Evolutionary conservation across 2,888 invertebrate genomes (phyloP).

Genomic region (Erannis defoliaria): DNA sequence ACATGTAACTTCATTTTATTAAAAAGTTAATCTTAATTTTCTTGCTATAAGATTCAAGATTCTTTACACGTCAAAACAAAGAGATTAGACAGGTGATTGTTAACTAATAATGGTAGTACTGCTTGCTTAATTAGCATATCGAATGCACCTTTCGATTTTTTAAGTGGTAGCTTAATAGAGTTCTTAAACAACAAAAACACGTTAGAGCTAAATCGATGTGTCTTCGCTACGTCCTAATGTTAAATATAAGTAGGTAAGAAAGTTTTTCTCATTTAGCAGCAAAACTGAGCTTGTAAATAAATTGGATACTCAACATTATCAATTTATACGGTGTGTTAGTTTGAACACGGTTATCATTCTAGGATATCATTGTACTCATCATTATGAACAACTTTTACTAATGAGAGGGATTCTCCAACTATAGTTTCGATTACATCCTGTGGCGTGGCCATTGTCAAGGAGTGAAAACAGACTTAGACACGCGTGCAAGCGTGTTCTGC

Average conservation of each 20-base stretch:
- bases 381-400: no score
- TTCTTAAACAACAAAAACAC: constrained; percentile 33
- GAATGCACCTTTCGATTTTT: constrained; percentile 55
- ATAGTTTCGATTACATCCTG: no score
- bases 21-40: constrained; percentile 49
- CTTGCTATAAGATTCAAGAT: constrained; percentile 43
- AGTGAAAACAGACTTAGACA: no score
- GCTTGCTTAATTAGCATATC: constrained; percentile 73
- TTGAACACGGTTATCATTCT: no score
- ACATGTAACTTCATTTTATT: neutral
- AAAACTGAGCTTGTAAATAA: no score
- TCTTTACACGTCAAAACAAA: constrained; percentile 35
- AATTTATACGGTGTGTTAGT: no score
- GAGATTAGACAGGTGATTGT: constrained; percentile 72
- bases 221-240: neutral
- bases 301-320: no score
- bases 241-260: neutral
- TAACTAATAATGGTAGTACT: constrained; percentile 60
- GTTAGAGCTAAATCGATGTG: neutral
- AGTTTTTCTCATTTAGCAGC: no score
- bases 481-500: no score
- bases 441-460: no score
- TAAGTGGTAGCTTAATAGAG: constrained; percentile 56
- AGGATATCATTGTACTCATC: no score
- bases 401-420: no score